These are phyloP conservation scores for Semibalanus balanoides DNA, from an alignment of 1,140 invertebrate species.

Conservation along the genomic window DNA sequence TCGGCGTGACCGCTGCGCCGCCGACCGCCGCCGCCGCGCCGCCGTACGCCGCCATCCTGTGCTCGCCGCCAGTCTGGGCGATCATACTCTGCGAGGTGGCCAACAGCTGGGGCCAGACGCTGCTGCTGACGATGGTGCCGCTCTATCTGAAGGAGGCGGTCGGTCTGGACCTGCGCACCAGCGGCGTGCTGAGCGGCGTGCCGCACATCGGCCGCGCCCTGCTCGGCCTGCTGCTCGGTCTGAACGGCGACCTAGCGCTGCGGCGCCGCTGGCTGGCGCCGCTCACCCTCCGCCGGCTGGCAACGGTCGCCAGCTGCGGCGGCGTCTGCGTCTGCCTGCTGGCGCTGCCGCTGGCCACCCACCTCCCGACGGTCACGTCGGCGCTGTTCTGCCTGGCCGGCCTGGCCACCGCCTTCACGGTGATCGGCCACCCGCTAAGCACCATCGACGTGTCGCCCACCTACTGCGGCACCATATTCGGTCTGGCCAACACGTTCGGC, in stretches of 20 bases:
- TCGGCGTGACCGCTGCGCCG: background rate
- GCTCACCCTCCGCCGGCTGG: background rate
- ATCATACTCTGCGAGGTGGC: background rate
- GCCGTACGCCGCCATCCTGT: background rate
- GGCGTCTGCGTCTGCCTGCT: background rate
- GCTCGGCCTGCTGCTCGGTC: background rate
- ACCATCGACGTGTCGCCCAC: conserved; percentile 1
- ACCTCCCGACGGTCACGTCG: background rate
- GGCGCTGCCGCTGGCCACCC: background rate
- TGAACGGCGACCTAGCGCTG: background rate
- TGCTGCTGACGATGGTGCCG: background rate
- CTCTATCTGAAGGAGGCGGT: background rate
- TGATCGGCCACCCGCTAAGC: background rate
- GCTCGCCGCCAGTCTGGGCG: background rate
- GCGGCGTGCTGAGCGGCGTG: background rate
- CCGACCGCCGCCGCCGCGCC: no score
- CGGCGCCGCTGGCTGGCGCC: background rate
- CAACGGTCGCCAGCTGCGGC: background rate
- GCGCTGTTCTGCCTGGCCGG: background rate
- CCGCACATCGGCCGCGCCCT: background rate
- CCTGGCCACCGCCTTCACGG: background rate
- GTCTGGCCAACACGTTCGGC: background rate
- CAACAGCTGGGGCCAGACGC: background rate
- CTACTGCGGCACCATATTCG: conserved; percentile 3
- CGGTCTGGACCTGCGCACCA: background rate